Base-by-base conservation (phyloP, 2,888 invertebrate genomes). In the Sericinus montela region DNA sequence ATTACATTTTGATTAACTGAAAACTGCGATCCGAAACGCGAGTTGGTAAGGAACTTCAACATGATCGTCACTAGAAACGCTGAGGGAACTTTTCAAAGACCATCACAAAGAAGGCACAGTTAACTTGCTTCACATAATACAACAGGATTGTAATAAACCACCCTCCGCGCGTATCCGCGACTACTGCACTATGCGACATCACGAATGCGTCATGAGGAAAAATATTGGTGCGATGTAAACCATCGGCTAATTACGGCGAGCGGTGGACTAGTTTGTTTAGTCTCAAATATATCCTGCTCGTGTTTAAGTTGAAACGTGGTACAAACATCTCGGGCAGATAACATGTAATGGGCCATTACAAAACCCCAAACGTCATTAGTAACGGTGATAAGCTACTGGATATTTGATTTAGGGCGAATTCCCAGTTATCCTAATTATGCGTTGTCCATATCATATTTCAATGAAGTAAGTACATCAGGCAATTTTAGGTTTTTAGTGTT, bases 141-240 rank as follows among this genome's bases (percentile, higher is more conserved):
- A 34, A 25, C 42, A 39, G 40, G 28, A 39, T 36, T 47, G 42
- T 44, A 55, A 54, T 51, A 55, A 41, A 32, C 55, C 45, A 59
- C 47, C 53, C 55, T 52, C 44, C 53, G 50, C 53, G 52, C 48
- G 52, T 38, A 37, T 38, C 45, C 52, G 56, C 54, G 56, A 58
- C 55, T 54, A 65, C 65, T 67, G 64, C 53, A 58, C 45, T 52
- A 50, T 59, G 49, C 56, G 45, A 53, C 47, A 49, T 45, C 35
- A 50, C 56, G 48, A 60, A 62, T 83, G 82, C 82, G 62, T 83
- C 80, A 83, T 65, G 57, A 85, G 85, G 85, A 84, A 85, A 50
- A 85, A 86, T 72, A 72, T 73, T 71, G 65, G 56, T 69, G 66
- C 62, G 75, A 78, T 45, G 45, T 50, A 50, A 49, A 78, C 70